Evolutionary conservation across 2,113 vertebrate species (phyloP), one percentile per base, ranked within the genome.

Genomic region (Puma concolor): DNA sequence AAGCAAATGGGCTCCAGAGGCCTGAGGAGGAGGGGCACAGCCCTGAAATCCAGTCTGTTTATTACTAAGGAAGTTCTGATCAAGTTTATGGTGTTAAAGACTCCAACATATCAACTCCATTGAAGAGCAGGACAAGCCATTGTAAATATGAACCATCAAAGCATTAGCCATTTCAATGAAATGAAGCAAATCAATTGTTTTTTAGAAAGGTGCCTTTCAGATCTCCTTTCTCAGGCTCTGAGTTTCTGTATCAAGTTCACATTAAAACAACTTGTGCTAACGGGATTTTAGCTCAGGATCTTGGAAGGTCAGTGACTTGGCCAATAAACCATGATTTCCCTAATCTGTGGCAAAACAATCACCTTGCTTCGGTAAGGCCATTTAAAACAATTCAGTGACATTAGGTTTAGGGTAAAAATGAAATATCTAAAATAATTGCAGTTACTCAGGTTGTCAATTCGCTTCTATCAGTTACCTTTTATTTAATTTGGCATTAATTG

Each of bases 61-160:
- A 99, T 99, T 98, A 97, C 98, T 97, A 97, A 98, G 96, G 98
- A 99, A 98, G 98, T 99, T 98, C 98, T 98, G 98, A 99, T 99
- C 98, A 98, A 99, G 99, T 99, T 99, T 99, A 99, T 98, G 98
- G 98, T 98, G 98, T 98, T 98, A 98, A 98, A 98, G 98, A 98
- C 98, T 98, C 97, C 98, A 98, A 98, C 98, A 98, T 98, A 98
- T 99, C 99, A 98, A 98, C 98, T 98, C 98, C 98, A 98, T 60
- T 97, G 98, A 98, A 97, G 97, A 99, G 98, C 98, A 98, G 98
- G 98, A 98, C 98, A 98, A 99, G 98, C 98, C 98, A 96, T 98
- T 98, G 99, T 99, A 99, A 99, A 99, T 99, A 99, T 97, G 98
- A 99, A 98, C 98, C 99, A 99, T 99, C 99, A 99, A 99, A 99